phyloP scores from a whole-genome alignment of 2,113 vertebrate genomes.

The Platycercus adscitus region DNA sequence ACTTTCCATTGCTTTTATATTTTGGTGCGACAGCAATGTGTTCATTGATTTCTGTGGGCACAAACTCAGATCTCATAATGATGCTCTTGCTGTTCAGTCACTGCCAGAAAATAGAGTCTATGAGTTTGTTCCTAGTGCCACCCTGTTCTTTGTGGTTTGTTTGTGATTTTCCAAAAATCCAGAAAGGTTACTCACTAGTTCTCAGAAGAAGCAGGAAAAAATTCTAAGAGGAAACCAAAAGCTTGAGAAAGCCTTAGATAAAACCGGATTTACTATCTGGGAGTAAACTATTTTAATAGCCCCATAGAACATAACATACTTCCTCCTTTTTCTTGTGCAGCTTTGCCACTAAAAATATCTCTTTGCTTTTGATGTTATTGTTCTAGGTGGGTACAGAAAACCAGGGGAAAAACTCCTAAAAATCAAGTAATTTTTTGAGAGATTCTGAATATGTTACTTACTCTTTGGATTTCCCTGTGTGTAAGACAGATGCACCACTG shows the following conservation, averaged over 20 bases:
- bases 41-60: neutral
- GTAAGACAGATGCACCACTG: fast-evolving
- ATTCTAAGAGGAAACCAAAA: neutral
- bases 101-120: neutral
- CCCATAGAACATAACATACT: neutral
- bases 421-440: neutral
- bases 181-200: neutral
- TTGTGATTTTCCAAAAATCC: neutral
- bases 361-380: neutral
- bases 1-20: neutral
- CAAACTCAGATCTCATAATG: neutral
- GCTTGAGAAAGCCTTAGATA: neutral
- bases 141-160: neutral
- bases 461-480: neutral
- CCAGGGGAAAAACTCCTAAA: neutral
- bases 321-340: neutral
- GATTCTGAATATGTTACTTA: neutral
- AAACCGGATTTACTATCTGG: neutral
- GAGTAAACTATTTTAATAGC: neutral
- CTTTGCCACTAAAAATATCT: neutral
- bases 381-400: neutral
- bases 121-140: neutral
- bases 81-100: neutral
- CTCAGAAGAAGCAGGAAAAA: neutral
- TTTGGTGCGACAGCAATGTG: neutral